Percentiles rank a stretch among this genome's conserved stretches.
Conservation (phyloP, 2,797 vertebrate genomes). For the Heterohyrax brucei region DNA sequence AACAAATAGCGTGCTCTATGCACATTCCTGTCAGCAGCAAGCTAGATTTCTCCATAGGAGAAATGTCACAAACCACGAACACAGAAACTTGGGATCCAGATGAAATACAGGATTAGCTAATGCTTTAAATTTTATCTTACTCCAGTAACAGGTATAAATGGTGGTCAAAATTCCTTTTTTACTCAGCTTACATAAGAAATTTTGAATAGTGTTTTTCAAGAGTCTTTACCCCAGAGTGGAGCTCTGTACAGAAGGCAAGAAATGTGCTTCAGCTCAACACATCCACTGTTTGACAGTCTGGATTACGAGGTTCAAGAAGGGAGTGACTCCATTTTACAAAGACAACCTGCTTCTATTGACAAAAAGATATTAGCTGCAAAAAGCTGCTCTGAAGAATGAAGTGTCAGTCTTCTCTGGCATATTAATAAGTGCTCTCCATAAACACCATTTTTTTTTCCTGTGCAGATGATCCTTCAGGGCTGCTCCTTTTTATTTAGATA, state of each 20-base stretch:
- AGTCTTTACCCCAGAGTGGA: constrained; percentile 89
- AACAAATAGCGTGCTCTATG: constrained; percentile 87
- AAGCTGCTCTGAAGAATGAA: constrained; percentile 53
- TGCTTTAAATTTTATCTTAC: constrained; percentile 83
- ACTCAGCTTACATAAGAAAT: constrained; percentile 86
- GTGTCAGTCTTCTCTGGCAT: constrained; percentile 74
- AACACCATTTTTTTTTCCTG: neutral
- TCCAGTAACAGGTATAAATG: constrained; percentile 87
- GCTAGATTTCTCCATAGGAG: constrained; percentile 84
- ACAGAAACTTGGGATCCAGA: constrained; percentile 86
- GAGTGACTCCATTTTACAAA: constrained; percentile 89
- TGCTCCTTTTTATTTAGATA: constrained; percentile 65
- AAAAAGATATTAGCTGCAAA: constrained; percentile 84
- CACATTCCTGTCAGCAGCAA: constrained; percentile 87
- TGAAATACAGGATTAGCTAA: constrained; percentile 79
- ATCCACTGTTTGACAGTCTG: constrained; percentile 89
- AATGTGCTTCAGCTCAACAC: constrained; percentile 77
- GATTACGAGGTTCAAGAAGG: constrained; percentile 90
- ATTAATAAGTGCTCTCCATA: constrained; percentile 56
- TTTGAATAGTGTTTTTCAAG: constrained; percentile 89
- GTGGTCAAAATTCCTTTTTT: constrained; percentile 88
- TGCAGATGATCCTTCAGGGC: constrained; percentile 49
- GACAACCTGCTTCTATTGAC: constrained; percentile 91
- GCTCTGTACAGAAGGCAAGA: constrained; percentile 89
- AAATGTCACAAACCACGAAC: constrained; percentile 88